These are phyloP conservation scores for Argyresthia albistria DNA, from an alignment of 2,888 invertebrate genomes.

Conservation along the genomic window DNA sequence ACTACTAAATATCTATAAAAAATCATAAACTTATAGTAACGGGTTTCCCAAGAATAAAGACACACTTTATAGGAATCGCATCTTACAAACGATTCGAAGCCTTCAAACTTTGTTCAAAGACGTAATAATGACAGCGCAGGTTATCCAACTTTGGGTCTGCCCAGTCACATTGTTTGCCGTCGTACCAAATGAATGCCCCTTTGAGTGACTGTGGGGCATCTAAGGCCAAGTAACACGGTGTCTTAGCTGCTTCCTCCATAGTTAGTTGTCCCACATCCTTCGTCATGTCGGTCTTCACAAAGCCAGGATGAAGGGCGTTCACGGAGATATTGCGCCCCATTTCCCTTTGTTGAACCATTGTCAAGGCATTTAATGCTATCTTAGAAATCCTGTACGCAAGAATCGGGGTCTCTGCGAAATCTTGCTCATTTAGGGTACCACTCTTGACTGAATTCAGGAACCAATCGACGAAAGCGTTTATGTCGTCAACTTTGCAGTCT, in stretches of 20 bases:
- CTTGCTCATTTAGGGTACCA: slow-evolving; percentile 15
- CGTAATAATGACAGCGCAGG: slow-evolving; percentile 9
- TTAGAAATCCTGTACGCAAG: slow-evolving; percentile 21
- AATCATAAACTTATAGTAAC: too few relatives aligned
- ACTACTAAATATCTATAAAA: too few relatives aligned
- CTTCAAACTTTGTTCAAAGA: slow-evolving; percentile 6
- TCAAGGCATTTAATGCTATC: slow-evolving; percentile 20
- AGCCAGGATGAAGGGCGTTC: slow-evolving; percentile 23
- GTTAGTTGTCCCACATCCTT: slow-evolving; percentile 13
- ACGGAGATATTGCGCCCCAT: slow-evolving; percentile 20
- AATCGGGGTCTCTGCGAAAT: slow-evolving; percentile 14
- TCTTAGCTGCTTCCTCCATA: slow-evolving; percentile 13
- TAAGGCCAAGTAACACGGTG: slow-evolving; percentile 19
- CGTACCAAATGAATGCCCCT: slow-evolving; percentile 21
- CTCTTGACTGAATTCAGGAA: slow-evolving; percentile 19
- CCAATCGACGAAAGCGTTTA: slow-evolving; percentile 22
- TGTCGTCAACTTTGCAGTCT: slow-evolving; percentile 15
- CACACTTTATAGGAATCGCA: too few relatives aligned
- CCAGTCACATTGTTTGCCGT: slow-evolving; percentile 20
- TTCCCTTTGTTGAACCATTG: slow-evolving; percentile 17
- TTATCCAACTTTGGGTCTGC: slow-evolving; percentile 9
- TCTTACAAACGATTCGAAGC: too few relatives aligned
- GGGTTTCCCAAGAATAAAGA: too few relatives aligned
- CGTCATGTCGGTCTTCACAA: slow-evolving; percentile 22
- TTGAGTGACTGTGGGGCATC: slow-evolving; percentile 20